Evolutionary conservation across 2,888 invertebrate species (phyloP), one percentile per base, ranked within the genome.

Genomic region (Sepiola atlantica): DNA sequence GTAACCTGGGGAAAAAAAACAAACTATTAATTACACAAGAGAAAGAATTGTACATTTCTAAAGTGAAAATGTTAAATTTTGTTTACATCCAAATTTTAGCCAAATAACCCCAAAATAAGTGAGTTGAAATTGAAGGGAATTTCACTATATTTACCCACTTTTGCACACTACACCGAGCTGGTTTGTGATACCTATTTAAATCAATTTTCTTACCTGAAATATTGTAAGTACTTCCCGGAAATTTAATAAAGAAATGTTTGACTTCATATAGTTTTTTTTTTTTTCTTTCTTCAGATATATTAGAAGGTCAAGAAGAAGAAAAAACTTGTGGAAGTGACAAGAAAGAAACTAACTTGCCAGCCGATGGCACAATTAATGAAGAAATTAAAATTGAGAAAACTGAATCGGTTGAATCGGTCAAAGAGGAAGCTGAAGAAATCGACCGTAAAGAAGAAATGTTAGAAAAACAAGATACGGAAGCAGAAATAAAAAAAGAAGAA

Each of bases 261-360:
- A 45, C 8, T 2, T 4, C 8, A 45, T 45, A 45, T 45, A 4
- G 45, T 45, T 45, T 45, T 45, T 45, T 45, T 45, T 45, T 45
- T 8, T 45, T 45, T 35, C 35, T n/a, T 45, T 24, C 24, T 61
- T 94, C 90, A 45, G 35, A 28, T 24, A 10, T 18, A n/a, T 32
- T 32, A 28, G 90, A 55, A 90, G 32, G 32, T 54, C 35, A 94
- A 12, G 91, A 32, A 55, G 77, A 21, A 35, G 92, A 94, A 16
- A 77, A 61, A 45, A 91, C 93, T 24, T 92, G 93, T 91, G 94
- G 32, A 32, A 94, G 90, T 94, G 93, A 94, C 24, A 90, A 94
- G 77, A 92, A 94, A 77, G 55, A 24, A 55, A 94, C 57, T 61
- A 94, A 35, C 8, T 21, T n/a, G 18, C 14, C 90, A 2, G n/a